Base-by-base conservation (phyloP, 2,797 vertebrate genomes). In the Graptemys geographica region DNA sequence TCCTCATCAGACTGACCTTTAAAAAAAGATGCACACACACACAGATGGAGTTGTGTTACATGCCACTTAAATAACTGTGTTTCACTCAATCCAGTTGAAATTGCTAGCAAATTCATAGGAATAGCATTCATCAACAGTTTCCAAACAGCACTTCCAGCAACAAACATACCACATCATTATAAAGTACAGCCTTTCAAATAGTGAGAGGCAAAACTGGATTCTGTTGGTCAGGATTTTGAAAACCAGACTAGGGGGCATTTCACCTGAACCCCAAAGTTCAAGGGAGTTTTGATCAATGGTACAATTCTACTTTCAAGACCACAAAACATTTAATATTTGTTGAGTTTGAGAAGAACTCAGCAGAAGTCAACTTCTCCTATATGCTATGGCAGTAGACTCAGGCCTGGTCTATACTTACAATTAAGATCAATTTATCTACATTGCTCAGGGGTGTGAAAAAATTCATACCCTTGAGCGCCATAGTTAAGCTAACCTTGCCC, bases 1-100 rank as follows among this genome's bases (percentile, higher is more conserved):
- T 99, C 98, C 98, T 98, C 90, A 96, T 98, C 90, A 99, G 97
- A 87, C 99, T 99, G 96, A 99, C 96, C 99, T 99, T 96, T 57
- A 88, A 51, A 59, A 44, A 85, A 7, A 90, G 27, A 91, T 16
- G 23, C 78, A 90, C 33, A 33, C 0, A 53, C 23, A 62, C 62
- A 27, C 53, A 72, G 28, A 47, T 81, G 57, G 41, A 83, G 59
- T 3, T 31, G 57, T 85, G 4, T 47, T 47, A 49, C 53, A 21
- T 80, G 33, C 87, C 25, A 28, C 78, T 79, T 55, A 33, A 6
- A 15, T 72, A 72, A 21, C 18, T 65, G 1, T 0, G 7, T 33
- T 87, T 78, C 72, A 81, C 33, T 82, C 65, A 84, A 84, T 53
- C 28, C 31, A 47, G 33, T 19, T 82, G 37, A 80, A 90, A 87